Evolutionary conservation across 2,113 vertebrate genomes (phyloP), one percentile per base, ranked within the genome.

Genomic region (Alectura lathami): DNA sequence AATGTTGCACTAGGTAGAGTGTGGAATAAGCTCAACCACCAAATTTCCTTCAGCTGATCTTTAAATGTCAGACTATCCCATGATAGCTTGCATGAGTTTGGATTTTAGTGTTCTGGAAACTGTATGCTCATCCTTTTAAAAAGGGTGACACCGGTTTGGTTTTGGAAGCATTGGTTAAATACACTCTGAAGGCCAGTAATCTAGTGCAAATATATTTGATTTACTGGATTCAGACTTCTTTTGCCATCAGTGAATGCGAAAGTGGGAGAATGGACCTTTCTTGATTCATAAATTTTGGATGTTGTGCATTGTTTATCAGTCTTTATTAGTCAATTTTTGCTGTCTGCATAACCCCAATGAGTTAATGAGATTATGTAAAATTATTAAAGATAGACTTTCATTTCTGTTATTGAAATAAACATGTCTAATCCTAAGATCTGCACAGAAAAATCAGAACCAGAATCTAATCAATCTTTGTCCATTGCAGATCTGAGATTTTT

Each of bases 71-170:
- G 78, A 88, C 32, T 26, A 62, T 77, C 47, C 54, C 47, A 45
- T 69, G 74, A 87, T 4, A 70, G 24, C 47, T 81, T 59, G 34
- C 2, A 2, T 50, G 50, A 83, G 32, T 83, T 77, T 86, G 63
- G 27, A 38, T 77, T 83, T 80, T 76, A 70, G 21, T 67, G 45
- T 36, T 78, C 67, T 72, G 92, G 83, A 92, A 96, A 93, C 56
- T 48, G 22, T 42, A 63, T 6, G 2, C 43, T 92, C 30, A 57
- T 20, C 12, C 32, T 72, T 38, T 81, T 36, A 36, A 63, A 86
- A 62, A 80, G 6, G 27, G 16, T 73, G 29, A n/a, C 36, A 48
- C 14, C 34, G 23, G 16, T 27, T 80, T 93, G 56, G 4, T 30
- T 83, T 86, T 68, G 64, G 56, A 88, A 72, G 5, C 77, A 81